Evolutionary conservation across 92 coral and sea anemone species (phyloP).

Genomic region (Ricordea florida): DNA sequence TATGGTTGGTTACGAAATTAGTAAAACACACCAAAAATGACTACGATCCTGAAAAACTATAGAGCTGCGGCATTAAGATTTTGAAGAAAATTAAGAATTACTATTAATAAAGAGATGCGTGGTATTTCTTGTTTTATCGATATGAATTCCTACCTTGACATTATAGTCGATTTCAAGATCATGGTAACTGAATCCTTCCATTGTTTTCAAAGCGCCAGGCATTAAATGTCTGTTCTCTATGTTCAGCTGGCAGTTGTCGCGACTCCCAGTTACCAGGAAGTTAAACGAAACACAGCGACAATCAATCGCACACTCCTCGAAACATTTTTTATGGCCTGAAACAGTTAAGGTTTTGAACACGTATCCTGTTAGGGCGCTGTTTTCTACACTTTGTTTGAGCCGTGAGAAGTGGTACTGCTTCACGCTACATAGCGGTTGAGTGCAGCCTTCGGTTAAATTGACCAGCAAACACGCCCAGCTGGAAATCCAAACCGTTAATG

Average conservation of each 20-base stretch:
- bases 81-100: too few relatives aligned
- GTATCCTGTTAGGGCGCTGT: background rate
- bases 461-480: background rate
- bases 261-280: background rate
- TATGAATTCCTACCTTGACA: constrained; percentile 6
- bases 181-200: background rate
- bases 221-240: constrained; percentile 2
- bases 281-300: constrained; percentile 33
- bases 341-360: constrained; percentile 5
- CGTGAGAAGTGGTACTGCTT: constrained; percentile 2
- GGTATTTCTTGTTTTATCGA: too few relatives aligned
- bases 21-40: too few relatives aligned
- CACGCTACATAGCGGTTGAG: background rate
- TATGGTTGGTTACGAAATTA: too few relatives aligned
- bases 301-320: constrained; percentile 15
- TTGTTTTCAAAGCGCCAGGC: constrained; percentile 8
- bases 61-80: too few relatives aligned
- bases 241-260: constrained; percentile 11
- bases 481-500: background rate
- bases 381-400: constrained; percentile 11
- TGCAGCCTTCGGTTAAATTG: background rate
- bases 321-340: constrained; percentile 5
- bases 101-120: too few relatives aligned
- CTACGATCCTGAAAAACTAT: too few relatives aligned
- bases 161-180: constrained; percentile 23